Percentiles rank a stretch among this genome's conserved stretches.
Evolutionary conservation across 2,888 invertebrate genomes (phyloP).

Genomic region (Plebejus melissa): DNA sequence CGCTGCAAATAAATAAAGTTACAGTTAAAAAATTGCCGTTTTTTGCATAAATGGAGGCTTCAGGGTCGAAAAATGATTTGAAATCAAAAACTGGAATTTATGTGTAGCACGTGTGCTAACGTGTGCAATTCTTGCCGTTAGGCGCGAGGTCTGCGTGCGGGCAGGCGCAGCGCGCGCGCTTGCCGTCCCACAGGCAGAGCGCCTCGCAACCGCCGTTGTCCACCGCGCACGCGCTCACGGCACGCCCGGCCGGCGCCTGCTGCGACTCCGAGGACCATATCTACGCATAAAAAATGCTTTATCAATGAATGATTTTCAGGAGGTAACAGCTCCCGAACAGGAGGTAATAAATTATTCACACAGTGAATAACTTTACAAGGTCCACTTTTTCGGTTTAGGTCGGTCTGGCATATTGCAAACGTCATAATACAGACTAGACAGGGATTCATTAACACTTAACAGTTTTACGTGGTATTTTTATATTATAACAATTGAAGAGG

Average conservation of each 20-base stretch:
- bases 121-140: constrained; percentile 82
- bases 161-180: constrained; percentile 86
- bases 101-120: constrained; percentile 47
- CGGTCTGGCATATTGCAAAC: background rate
- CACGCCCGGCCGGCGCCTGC: constrained; percentile 54
- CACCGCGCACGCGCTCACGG: constrained; percentile 82
- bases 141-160: constrained; percentile 86
- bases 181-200: constrained; percentile 88
- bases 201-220: constrained; percentile 79
- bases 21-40: too few relatives aligned
- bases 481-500: too few relatives aligned
- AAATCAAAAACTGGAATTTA: too few relatives aligned
- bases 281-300: constrained; percentile 33
- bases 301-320: background rate
- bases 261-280: constrained; percentile 46
- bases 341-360: background rate
- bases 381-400: background rate
- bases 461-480: too few relatives aligned
- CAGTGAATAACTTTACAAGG: background rate
- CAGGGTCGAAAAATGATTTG: too few relatives aligned
- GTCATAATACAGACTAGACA: background rate
- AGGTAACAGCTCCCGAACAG: too few relatives aligned
- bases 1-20: constrained; percentile 61
- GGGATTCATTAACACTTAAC: too few relatives aligned
- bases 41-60: too few relatives aligned